Percentiles rank a stretch among this genome's conserved stretches.
phyloP scores from a whole-genome alignment of 1,140 invertebrate genomes.

The Drosophila bipectinata region DNA sequence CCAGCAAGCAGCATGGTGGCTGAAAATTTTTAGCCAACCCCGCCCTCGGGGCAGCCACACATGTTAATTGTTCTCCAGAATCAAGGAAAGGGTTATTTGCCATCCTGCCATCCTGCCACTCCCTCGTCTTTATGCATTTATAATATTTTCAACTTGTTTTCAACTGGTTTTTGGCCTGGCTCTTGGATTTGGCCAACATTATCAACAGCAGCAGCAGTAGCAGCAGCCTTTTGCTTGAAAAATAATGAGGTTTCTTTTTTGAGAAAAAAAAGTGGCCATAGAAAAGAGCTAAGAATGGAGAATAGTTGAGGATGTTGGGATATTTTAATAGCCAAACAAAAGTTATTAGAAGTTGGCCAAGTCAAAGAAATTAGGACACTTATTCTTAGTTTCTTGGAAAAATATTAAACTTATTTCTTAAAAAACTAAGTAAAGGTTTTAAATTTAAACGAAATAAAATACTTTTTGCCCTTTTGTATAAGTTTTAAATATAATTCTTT shows the following conservation, averaged over 20 bases:
- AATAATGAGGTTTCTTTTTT: slow-evolving; percentile 37
- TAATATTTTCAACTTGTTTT: slow-evolving; percentile 68
- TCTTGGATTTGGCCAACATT: slow-evolving; percentile 33
- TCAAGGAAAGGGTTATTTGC: slow-evolving; percentile 6
- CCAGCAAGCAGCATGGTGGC: slow-evolving; percentile 7
- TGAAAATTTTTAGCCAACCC: slow-evolving; percentile 22
- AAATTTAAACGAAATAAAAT: too few species aligned
- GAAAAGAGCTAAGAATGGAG: neutral
- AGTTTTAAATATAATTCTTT: too few species aligned
- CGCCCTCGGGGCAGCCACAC: slow-evolving; percentile 16
- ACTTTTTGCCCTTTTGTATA: too few species aligned
- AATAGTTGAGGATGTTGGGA: neutral
- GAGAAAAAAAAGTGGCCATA: neutral
- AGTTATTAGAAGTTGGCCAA: neutral
- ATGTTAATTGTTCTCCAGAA: slow-evolving; percentile 62
- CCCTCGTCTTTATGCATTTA: slow-evolving; percentile 65
- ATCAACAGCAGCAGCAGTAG: slow-evolving; percentile 33
- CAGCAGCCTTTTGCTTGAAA: slow-evolving; percentile 24
- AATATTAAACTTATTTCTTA: too few species aligned
- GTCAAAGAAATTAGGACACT: neutral
- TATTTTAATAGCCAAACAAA: neutral
- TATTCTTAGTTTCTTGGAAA: too few species aligned
- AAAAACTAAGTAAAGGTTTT: too few species aligned
- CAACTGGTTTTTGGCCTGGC: slow-evolving; percentile 50
- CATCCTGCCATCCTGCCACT: neutral